Evolutionary conservation across 2,113 vertebrate species (phyloP), one percentile per base, ranked within the genome.

Genomic region (Petrocephalus microphthalmus): DNA sequence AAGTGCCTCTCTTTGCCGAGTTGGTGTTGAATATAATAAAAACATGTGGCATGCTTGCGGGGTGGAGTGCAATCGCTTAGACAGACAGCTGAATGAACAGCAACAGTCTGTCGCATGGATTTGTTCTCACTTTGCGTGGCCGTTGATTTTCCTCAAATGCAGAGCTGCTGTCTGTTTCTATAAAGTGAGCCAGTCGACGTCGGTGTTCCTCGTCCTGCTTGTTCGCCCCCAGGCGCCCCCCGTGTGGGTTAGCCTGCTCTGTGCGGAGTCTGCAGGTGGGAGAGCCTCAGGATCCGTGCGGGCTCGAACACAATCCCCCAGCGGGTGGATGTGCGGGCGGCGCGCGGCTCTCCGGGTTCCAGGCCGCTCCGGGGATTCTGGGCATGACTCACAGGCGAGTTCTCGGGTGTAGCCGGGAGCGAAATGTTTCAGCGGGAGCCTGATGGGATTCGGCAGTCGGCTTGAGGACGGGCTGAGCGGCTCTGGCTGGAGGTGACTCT

Each of bases 201-300:
- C 95, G 95, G 95, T 94, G 95, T 93, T 94, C 92, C 95, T 92
- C 88, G 96, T 96, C 96, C 93, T 78, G 71, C 94, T 92, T 96
- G 96, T 96, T 93, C 93, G 95, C 95, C 95, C 37, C 81, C 81
- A 37, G 20, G 37, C 81, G 8, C 45, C 37, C 81, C 81, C 45
- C 81, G n/a, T 96, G 95, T 97, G 96, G 97, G 97, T 97, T 97
- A 97, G 95, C 94, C 94, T 97, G 96, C 96, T 96, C 96, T 96
- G 96, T 96, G 96, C 29, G 94, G 96, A 96, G 95, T 96, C 96
- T 95, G 96, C 96, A 96, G 96, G 96, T 96, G 94, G 95, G 95
- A 4, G 95, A 95, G 95, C 94, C 93, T 92, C 92, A 93, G 93
- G 95, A 94, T 94, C 95, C 94, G 94, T 92, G 93, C 94, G 94